Percentiles rank a stretch among this genome's conserved stretches.
Evolutionary conservation across 2,888 invertebrate genomes (phyloP).

Genomic region (Cryptocheilus praepositus): DNA sequence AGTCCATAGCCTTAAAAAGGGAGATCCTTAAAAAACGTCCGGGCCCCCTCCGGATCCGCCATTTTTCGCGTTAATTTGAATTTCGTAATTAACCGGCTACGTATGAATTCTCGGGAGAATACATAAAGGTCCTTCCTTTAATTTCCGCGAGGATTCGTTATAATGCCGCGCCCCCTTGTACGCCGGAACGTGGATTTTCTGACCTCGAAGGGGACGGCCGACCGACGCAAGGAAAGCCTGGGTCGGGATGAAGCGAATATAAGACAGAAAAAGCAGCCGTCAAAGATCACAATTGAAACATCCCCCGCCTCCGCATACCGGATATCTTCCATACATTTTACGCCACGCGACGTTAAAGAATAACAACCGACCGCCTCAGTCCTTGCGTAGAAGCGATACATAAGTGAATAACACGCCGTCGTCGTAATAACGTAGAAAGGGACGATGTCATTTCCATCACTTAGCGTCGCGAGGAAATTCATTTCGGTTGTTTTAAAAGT

Average conservation of each 20-base stretch:
- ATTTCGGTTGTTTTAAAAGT: not conserved
- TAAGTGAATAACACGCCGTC: constrained; percentile 17
- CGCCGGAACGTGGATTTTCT: constrained; percentile 57
- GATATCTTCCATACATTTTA: too few relatives aligned
- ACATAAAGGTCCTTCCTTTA: constrained; percentile 69
- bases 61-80: constrained; percentile 75
- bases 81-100: constrained; percentile 72
- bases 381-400: too few relatives aligned
- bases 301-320: constrained; percentile 9
- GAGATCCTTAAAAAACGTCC: constrained; percentile 70
- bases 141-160: constrained; percentile 69
- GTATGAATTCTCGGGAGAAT: constrained; percentile 65
- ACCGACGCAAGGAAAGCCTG: too few relatives aligned
- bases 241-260: constrained; percentile 8
- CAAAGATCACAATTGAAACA: constrained; percentile 43
- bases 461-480: constrained; percentile 10
- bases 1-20: constrained; percentile 65
- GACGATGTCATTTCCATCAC: constrained; percentile 32
- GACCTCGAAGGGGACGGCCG: constrained; percentile 51
- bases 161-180: constrained; percentile 48
- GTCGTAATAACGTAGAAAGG: constrained; percentile 23
- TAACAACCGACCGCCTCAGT: too few relatives aligned
- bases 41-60: constrained; percentile 63
- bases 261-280: constrained; percentile 46
- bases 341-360: too few relatives aligned